Percentiles rank a stretch among this genome's conserved stretches.
These are phyloP conservation scores for Chaetodon trifascialis DNA, from an alignment of 2,113 vertebrate species.

Conservation along the genomic window DNA sequence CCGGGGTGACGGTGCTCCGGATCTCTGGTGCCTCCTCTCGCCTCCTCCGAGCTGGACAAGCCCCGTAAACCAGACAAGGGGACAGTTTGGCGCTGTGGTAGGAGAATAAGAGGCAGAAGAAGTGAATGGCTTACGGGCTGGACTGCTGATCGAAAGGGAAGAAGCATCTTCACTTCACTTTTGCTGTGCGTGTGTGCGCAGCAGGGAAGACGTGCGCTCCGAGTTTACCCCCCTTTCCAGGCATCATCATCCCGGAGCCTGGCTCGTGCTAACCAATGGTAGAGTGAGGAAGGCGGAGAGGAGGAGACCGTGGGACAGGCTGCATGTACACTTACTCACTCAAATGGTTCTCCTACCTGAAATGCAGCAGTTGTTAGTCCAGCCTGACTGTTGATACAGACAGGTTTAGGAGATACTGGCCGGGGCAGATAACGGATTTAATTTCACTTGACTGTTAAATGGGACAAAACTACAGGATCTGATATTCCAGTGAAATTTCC, in stretches of 20 bases:
- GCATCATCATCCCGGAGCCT: conserved; percentile 60
- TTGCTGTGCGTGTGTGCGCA: conserved; percentile 57
- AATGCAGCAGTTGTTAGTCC: background rate
- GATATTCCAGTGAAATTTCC: background rate
- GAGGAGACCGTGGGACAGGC: conserved; percentile 20
- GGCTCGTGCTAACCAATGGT: conserved; percentile 60
- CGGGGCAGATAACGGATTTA: background rate
- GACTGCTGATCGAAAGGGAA: conserved; percentile 38
- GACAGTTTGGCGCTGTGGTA: conserved; percentile 14
- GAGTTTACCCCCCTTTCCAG: conserved; percentile 48
- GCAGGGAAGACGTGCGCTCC: conserved; percentile 51
- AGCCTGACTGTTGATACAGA: too few species aligned
- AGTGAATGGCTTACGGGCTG: conserved; percentile 25
- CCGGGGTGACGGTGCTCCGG: conserved; percentile 32
- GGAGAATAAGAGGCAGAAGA: background rate
- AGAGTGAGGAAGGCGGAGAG: conserved; percentile 38
- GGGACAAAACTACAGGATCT: background rate
- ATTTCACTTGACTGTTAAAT: background rate
- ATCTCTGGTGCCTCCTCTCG: conserved; percentile 37
- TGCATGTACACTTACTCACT: conserved; percentile 5
- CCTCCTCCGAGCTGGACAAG: conserved; percentile 43
- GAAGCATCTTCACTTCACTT: conserved; percentile 76
- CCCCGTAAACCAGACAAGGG: conserved; percentile 35
- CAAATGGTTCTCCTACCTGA: background rate
- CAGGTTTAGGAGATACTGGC: background rate